Evolutionary conservation across 2,888 invertebrate genomes (phyloP).

Genomic region (Meandrusa payeni): DNA sequence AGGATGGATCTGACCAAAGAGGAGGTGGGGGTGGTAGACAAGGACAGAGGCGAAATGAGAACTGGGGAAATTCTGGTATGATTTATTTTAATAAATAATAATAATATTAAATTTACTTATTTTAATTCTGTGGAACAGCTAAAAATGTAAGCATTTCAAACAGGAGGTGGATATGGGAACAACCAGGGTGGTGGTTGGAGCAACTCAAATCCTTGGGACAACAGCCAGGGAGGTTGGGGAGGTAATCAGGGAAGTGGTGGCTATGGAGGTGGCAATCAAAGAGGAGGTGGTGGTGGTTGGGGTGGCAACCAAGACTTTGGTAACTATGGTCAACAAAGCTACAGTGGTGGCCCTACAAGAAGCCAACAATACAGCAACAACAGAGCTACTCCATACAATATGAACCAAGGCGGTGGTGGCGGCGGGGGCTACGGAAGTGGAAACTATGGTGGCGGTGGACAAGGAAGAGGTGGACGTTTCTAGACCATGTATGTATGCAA

Average conservation of each 20-base stretch:
- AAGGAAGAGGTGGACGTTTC: constrained; percentile 51
- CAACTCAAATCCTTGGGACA: constrained; percentile 73
- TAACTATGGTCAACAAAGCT: constrained; percentile 90
- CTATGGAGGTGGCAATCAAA: constrained; percentile 31
- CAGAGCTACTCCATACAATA: constrained; percentile 86
- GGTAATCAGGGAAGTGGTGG: constrained; percentile 41
- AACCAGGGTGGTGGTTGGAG: constrained; percentile 72
- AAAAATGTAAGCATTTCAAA: neutral
- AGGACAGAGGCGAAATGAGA: constrained; percentile 60
- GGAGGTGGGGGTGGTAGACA: constrained; percentile 73
- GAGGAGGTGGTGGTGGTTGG: constrained; percentile 53
- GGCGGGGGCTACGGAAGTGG: constrained; percentile 59
- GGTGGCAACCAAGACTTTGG: constrained; percentile 86
- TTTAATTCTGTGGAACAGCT: neutral
- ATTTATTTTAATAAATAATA: constrained; percentile 16
- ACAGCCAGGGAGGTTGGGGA: constrained; percentile 50
- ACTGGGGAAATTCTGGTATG: constrained; percentile 55
- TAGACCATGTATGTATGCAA: constrained; percentile 55
- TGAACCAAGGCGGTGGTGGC: constrained; percentile 80
- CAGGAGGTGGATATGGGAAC: constrained; percentile 72
- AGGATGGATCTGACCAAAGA: constrained; percentile 84
- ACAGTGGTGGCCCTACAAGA: constrained; percentile 92
- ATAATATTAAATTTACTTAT: no score
- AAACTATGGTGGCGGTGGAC: constrained; percentile 61
- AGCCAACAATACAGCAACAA: constrained; percentile 87